Conservation (phyloP, 1,140 invertebrate genomes). For the Saccostrea echinata region DNA sequence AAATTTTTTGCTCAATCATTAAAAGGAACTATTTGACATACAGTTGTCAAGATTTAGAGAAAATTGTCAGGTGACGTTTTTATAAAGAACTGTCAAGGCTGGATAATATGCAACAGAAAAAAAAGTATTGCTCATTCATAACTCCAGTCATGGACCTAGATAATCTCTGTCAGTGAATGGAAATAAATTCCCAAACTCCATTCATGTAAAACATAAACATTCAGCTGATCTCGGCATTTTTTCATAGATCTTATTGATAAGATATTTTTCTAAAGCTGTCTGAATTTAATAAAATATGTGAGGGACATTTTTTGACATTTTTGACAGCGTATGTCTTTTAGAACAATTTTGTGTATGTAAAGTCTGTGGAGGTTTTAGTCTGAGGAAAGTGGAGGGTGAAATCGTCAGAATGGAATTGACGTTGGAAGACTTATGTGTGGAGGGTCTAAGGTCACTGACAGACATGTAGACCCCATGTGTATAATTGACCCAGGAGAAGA, state of each 20-base stretch:
- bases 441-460: neutral
- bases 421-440: neutral
- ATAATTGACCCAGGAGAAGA: neutral
- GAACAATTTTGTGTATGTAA: neutral
- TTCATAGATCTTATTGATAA: neutral
- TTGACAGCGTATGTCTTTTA: neutral
- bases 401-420: neutral
- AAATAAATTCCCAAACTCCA: conserved; percentile 5
- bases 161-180: neutral
- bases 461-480: neutral
- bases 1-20: too few relatives aligned
- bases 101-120: too few relatives aligned
- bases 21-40: too few relatives aligned
- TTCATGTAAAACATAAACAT: conserved; percentile 8
- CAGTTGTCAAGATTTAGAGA: too few relatives aligned
- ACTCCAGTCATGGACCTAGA: neutral
- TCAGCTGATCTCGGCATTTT: neutral
- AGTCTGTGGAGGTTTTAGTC: neutral
- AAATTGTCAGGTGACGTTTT: too few relatives aligned
- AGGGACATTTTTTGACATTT: neutral
- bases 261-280: neutral
- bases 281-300: neutral
- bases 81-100: too few relatives aligned
- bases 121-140: too few relatives aligned
- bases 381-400: neutral